Base-by-base conservation (phyloP, 1,140 invertebrate genomes). In the Drosophila tani region DNA sequence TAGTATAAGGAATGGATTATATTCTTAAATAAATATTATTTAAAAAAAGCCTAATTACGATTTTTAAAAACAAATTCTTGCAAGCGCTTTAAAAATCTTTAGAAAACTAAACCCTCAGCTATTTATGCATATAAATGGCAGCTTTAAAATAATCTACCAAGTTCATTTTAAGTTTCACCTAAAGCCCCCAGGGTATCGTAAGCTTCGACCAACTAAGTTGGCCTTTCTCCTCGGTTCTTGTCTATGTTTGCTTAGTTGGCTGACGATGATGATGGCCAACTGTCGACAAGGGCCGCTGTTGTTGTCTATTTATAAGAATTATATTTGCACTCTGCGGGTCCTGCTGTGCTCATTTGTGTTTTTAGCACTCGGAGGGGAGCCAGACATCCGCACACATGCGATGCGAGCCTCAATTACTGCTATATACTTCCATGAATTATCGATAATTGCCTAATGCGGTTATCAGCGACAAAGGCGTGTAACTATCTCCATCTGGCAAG, bases 301-400 rank as follows among this genome's bases (percentile, higher is more conserved):
- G 84, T 87, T 83, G 80, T 87, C 84, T 87, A 87, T 87, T 87
- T 87, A 88, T 88, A 87, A 83, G 84, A 88, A 88, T 88, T 88
- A 83, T 87, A 87, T 87, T 88, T 87, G 84, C 83, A 83, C 82
- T 75, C 82, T 64, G 74, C 68, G 68, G 27, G 83, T 59, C 70
- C 77, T 74, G 49, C 59, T 68, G 68, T 51, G 68, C 67, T 81
- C 79, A 84, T 83, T 83, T 84, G 81, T 73, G 58, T 83, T 69
- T 60, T 58, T 56, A 74, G 65, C 62, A 51, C 41, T 53, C 59
- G 14, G 56, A 60, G 3, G 46, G 27, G 14, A 5, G 7, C 35
- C 35, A 38, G 51, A 40, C 67, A 57, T 55, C 47, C 43, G 59
- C 59, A 64, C 66, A 74, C 80, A 80, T 73, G 66, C 69, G 69